Evolutionary conservation across 2,113 vertebrate genomes (phyloP).

Genomic region (Oenanthe melanoleuca): DNA sequence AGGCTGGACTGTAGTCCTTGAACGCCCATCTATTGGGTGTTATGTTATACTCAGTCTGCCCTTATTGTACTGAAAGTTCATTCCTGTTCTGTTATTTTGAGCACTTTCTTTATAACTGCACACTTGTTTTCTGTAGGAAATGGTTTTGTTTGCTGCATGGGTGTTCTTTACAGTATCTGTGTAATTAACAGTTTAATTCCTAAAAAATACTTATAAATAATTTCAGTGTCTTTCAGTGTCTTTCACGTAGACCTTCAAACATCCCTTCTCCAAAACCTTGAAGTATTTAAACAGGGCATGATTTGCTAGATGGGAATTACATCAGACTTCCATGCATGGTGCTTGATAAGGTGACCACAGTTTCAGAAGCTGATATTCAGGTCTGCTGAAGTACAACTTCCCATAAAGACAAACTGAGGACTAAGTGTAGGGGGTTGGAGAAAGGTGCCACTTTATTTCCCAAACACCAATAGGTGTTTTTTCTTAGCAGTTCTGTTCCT

Average conservation of each 20-base stretch:
- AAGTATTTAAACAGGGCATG: not conserved
- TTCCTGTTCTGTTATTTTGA: accelerated
- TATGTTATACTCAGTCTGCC: not conserved
- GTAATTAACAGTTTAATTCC: not conserved
- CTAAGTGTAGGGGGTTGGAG: not conserved
- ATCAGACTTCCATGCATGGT: not conserved
- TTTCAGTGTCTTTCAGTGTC: not conserved
- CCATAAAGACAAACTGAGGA: not conserved
- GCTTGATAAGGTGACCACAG: not conserved
- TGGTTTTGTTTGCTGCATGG: not conserved
- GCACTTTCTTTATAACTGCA: not conserved
- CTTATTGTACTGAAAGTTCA: not conserved
- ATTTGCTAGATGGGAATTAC: not conserved
- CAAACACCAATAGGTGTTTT: not conserved
- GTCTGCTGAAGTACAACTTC: not conserved
- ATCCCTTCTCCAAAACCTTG: not conserved
- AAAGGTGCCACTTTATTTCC: not conserved
- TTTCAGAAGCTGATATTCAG: not conserved
- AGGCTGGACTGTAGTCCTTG: not conserved
- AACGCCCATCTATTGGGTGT: not conserved
- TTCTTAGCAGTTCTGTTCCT: not conserved
- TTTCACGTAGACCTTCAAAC: not conserved
- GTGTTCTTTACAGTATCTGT: not conserved
- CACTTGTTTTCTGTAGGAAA: not conserved
- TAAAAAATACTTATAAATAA: not conserved